Evolutionary conservation across 2,113 vertebrate species (phyloP), one percentile per base, ranked within the genome.

Genomic region (Crypturellus undulatus): DNA sequence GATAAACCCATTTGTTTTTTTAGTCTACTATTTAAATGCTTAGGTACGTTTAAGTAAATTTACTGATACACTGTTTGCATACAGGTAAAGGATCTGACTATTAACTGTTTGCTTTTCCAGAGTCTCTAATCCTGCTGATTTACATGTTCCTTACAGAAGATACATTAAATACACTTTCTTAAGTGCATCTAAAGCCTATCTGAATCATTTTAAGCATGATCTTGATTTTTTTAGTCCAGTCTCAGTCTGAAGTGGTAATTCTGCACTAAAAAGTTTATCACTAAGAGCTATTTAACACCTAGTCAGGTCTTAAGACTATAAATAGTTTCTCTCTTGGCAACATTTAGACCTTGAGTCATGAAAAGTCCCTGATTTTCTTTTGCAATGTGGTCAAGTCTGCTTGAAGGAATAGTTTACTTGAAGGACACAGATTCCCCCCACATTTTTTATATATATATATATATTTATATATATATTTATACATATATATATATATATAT

Each of bases 251-350:
- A 92, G 49, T 77, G 85, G 87, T 72, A 94, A 89, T 87, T 96
- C 82, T 94, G 43, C 58, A 93, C 56, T 49, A 56, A 81, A 90
- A 76, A 8, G 40, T 92, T 65, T 88, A 81, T 90, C 83, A 72
- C 16, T 6, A n/a, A 34, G 72, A 93, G 52, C n/a, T 90, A 87
- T 93, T 90, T 94, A 93, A 89, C 93, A 93, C 72, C 67, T 54
- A 94, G 93, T 93, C 94, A 94, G 83, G 93, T 95, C 90, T 87
- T 92, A 95, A 95, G 70, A 83, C 94, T 94, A 92, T 93, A 96
- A 95, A 96, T 96, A 95, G 83, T 93, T 89, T 80, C 58, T 93
- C 73, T 92, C 58, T 84, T 96, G 85, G 92, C 79, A 88, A 76
- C 62, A 18, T 90, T 90, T 85, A 90, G 64, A 80, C 64, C 14